phyloP scores from a whole-genome alignment of 2,113 vertebrate genomes.

The Trogon melanurus region DNA sequence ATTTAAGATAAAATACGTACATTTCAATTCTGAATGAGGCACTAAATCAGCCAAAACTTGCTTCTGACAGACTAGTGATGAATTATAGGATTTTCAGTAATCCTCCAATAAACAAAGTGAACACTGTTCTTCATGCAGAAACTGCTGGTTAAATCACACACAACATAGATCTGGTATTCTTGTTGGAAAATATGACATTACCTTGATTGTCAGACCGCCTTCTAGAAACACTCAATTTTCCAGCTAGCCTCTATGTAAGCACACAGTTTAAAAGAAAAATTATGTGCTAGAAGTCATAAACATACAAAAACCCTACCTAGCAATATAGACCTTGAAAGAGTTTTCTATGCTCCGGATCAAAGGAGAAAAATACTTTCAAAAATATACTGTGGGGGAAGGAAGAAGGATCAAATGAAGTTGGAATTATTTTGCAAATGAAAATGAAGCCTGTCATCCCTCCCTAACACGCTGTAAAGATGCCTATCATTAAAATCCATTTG shows the following conservation, averaged over 20 bases:
- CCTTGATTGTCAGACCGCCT: conserved; percentile 44
- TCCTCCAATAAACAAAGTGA: conserved; percentile 73
- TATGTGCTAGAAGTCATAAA: conserved; percentile 54
- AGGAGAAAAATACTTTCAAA: conserved; percentile 31
- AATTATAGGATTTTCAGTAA: conserved; percentile 75
- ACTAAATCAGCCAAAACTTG: conserved; percentile 55
- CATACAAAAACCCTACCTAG: conserved; percentile 8
- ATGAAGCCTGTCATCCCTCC: background rate
- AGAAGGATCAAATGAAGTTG: background rate
- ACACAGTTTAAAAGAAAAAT: conserved; percentile 61
- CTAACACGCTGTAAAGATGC: background rate
- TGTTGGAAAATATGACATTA: conserved; percentile 61
- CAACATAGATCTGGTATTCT: conserved; percentile 36
- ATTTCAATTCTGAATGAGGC: conserved; percentile 45
- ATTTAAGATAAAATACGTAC: conserved; percentile 50
- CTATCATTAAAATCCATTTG: fast-evolving
- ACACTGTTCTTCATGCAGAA: conserved; percentile 60
- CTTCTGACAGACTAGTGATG: conserved; percentile 64
- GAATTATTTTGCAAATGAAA: conserved; percentile 19
- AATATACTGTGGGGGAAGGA: conserved; percentile 9
- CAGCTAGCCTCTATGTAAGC: conserved; percentile 9
- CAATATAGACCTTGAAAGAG: conserved; percentile 14
- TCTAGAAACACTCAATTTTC: conserved; percentile 55
- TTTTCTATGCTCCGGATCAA: conserved; percentile 26
- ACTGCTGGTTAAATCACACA: conserved; percentile 51